Evolutionary conservation across 1,140 invertebrate genomes (phyloP).

Genomic region (Aphidius ervi): DNA sequence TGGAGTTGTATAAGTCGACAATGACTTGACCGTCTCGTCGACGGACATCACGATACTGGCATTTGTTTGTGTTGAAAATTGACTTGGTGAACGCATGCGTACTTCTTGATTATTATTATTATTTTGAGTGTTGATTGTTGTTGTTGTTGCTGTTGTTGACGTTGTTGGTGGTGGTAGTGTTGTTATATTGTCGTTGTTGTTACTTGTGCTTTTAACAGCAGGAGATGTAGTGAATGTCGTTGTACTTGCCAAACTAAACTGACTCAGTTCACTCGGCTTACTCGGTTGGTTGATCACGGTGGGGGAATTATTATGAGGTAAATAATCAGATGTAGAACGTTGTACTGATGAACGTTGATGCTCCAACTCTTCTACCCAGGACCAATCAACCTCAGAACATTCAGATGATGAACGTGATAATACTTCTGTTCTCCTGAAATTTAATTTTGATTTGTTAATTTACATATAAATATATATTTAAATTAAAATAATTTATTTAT

Average conservation of each 20-base stretch:
- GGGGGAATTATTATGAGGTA: neutral
- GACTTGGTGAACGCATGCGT: conserved; percentile 22
- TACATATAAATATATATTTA: too few relatives aligned
- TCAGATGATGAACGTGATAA: conserved; percentile 32
- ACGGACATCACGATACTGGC: conserved; percentile 51
- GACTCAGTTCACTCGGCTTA: too few relatives aligned
- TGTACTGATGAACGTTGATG: conserved; percentile 9
- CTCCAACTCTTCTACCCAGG: conserved; percentile 46
- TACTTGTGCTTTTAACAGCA: too few relatives aligned
- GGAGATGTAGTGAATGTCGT: too few relatives aligned
- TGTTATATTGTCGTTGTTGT: too few relatives aligned
- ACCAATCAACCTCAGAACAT: conserved; percentile 51
- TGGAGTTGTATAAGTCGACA: conserved; percentile 19
- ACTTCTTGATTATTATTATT: neutral
- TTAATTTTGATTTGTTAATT: neutral
- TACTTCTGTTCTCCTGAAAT: conserved; percentile 15
- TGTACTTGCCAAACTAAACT: too few relatives aligned
- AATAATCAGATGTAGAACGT: neutral
- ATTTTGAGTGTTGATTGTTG: conserved; percentile 16
- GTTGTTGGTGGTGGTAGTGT: neutral
- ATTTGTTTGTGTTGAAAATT: conserved; percentile 10
- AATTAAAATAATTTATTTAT: too few relatives aligned
- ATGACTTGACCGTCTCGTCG: conserved; percentile 43
- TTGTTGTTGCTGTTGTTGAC: conserved; percentile 3
- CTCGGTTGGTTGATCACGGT: neutral